Percentiles rank a stretch among this genome's conserved stretches.
Evolutionary conservation across 2,113 vertebrate genomes (phyloP).

Genomic region (Xiphophorus hellerii): DNA sequence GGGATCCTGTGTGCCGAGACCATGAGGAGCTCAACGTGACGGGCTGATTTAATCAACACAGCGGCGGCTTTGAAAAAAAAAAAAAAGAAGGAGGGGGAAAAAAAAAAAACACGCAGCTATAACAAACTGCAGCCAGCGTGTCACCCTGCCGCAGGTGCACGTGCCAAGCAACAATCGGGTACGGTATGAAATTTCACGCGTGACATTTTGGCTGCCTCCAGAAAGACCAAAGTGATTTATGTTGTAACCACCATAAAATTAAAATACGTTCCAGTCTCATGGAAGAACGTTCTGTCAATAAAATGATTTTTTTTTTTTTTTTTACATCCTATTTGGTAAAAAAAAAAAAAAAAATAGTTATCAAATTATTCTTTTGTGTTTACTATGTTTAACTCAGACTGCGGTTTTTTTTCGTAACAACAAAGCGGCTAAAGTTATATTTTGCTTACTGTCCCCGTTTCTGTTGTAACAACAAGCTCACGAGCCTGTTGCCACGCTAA

Average conservation of each 20-base stretch:
- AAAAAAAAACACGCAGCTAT: slow-evolving; percentile 20
- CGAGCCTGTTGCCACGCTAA: no score
- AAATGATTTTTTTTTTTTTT: not conserved
- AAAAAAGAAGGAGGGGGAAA: slow-evolving; percentile 4
- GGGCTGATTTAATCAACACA: slow-evolving; percentile 5
- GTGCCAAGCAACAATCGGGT: slow-evolving; percentile 52
- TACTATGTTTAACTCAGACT: no score
- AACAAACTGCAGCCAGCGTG: slow-evolving; percentile 9
- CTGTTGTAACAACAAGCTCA: no score
- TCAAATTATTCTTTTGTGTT: no score
- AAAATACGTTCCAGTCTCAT: not conserved
- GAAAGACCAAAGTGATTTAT: not conserved
- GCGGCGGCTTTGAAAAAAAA: not conserved
- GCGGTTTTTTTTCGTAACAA: no score
- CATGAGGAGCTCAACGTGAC: slow-evolving; percentile 84
- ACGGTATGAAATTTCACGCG: slow-evolving; percentile 36
- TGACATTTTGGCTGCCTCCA: slow-evolving; percentile 13
- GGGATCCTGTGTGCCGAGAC: slow-evolving; percentile 44
- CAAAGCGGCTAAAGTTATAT: no score
- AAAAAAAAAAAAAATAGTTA: no score
- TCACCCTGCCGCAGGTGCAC: slow-evolving; percentile 67
- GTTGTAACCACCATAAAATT: not conserved
- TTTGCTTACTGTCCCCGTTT: no score
- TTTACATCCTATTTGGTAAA: no score
- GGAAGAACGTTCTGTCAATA: not conserved